These are phyloP conservation scores for Gulo gulo DNA, from an alignment of 2,113 vertebrate genomes.

Conservation along the genomic window DNA sequence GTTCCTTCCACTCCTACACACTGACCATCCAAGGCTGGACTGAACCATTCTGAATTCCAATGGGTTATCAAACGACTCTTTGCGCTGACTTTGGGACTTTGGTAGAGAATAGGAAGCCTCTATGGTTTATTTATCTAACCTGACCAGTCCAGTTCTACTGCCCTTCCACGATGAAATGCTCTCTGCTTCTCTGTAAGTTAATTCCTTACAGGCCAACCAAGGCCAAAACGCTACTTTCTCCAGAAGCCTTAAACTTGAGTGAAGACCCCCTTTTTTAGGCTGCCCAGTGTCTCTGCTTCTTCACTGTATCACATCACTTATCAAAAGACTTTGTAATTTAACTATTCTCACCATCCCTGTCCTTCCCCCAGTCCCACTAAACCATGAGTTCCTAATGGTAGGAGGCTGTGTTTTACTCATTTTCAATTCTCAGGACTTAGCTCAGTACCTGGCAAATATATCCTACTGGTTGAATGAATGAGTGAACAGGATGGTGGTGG, in stretches of 20 bases:
- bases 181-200: not conserved
- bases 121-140: not conserved
- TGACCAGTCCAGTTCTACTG: not conserved
- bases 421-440: not conserved
- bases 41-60: not conserved
- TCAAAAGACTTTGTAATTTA: not conserved
- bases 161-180: not conserved
- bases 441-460: not conserved
- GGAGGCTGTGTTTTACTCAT: not conserved
- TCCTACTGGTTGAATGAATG: not conserved
- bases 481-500: not conserved
- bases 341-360: not conserved
- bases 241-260: not conserved
- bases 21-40: not conserved
- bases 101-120: not conserved
- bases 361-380: not conserved
- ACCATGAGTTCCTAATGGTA: not conserved
- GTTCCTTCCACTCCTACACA: not conserved
- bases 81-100: not conserved
- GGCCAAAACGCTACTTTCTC: not conserved
- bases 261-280: not conserved
- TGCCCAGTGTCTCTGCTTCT: not conserved
- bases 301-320: not conserved
- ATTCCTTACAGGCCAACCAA: not conserved
- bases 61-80: not conserved